Evolutionary conservation across 64 coral and sea anemone species (phyloP), one percentile per base, ranked within the genome.

Genomic region (Pocillopora damicornis): DNA sequence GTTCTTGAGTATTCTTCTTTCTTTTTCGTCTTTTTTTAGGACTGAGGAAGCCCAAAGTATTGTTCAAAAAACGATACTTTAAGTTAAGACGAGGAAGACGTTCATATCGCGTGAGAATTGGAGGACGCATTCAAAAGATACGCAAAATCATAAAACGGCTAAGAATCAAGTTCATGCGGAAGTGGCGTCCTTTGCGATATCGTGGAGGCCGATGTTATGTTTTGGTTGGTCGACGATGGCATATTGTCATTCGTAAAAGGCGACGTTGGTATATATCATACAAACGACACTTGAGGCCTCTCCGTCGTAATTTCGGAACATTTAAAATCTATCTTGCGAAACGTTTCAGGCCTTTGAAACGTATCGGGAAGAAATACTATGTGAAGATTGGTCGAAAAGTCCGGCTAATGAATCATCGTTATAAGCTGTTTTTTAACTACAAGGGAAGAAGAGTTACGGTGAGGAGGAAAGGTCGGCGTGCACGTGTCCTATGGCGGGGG

Each of bases 1-100:
- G 42, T 51, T 51, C 42, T 51, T 51, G 7, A 51, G 42, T 51
- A 51, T 51, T 23, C 20, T n/a, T 65, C 38, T 23, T 13, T 12
- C 17, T 13, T 42, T 22, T 65, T 67, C 9, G 11, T 51, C 12
- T 61, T 72, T 57, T 25, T 15, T 84, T 51, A 84, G 81, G 61
- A 67, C 9, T 17, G 71, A 22, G 10, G 22, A 63, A 18, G 13
- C 81, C 81, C 38, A 71, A 17, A 25, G 2, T 84, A 9, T 1
- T 56, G 2, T 84, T 42, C 36, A 45, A 8, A 7, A 18, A 22
- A 13, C n/a, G n/a, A 13, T 2, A 23, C 17, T 65, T 71, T 11
- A 71, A n/a, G 15, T 37, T 84, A 18, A 67, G 65, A 65, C 63
- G 81, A 84, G 81, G 81, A 72, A 66, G 34, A n/a, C 81, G 63